Evolutionary conservation across 2,888 invertebrate species (phyloP).

Genomic region (Tiphia femorata): DNA sequence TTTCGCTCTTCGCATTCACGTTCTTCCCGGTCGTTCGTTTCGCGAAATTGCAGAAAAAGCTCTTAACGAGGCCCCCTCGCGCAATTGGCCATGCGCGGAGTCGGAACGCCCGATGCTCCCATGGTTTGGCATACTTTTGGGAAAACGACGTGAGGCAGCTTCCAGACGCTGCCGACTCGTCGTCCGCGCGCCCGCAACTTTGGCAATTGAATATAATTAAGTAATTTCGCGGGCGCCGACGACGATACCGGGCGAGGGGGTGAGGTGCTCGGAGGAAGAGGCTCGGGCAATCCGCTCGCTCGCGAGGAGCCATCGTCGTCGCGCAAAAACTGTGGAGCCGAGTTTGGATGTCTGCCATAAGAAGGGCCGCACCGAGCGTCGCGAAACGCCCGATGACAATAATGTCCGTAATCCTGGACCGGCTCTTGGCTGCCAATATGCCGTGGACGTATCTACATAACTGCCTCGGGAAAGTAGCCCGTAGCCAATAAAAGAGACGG

Average conservation of each 20-base stretch:
- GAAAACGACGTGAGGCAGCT: conserved; percentile 15
- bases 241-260: conserved; percentile 40
- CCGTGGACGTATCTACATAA: conserved; percentile 62
- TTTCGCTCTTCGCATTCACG: too few relatives aligned
- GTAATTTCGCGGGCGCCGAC: conserved; percentile 53
- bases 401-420: conserved; percentile 55
- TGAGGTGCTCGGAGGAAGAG: too few relatives aligned
- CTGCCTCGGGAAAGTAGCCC: conserved; percentile 58
- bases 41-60: too few relatives aligned
- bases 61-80: too few relatives aligned
- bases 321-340: conserved; percentile 41
- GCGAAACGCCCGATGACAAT: conserved; percentile 54
- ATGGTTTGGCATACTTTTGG: conserved; percentile 39
- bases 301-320: conserved; percentile 29
- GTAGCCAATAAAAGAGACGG: conserved; percentile 57
- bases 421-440: conserved; percentile 65
- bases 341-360: conserved; percentile 64
- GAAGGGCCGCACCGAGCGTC: conserved; percentile 56
- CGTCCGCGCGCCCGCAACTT: conserved; percentile 52
- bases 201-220: conserved; percentile 68
- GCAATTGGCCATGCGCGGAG: too few relatives aligned
- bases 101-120: too few relatives aligned
- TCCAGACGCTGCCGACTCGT: conserved; percentile 24
- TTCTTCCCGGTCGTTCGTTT: too few relatives aligned
- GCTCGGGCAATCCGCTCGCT: too few relatives aligned